Conservation (phyloP, 1,140 invertebrate species). For the Diachasmimorpha longicaudata region DNA sequence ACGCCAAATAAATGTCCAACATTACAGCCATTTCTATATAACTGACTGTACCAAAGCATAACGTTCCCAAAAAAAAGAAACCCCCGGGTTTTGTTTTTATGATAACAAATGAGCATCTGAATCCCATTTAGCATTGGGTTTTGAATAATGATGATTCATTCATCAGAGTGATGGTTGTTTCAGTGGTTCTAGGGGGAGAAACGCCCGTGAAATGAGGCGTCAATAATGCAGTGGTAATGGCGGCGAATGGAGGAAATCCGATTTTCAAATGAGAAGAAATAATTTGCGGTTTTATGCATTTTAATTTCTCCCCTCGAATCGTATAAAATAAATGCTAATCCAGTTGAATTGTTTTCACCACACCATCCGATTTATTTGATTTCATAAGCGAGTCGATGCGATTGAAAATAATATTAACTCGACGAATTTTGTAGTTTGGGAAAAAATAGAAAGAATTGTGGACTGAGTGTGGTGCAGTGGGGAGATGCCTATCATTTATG, state of each 20-base stretch:
- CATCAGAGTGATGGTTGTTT: background rate
- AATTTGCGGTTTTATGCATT: background rate
- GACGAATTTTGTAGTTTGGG: too few relatives aligned
- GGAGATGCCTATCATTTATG: too few relatives aligned
- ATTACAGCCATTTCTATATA: background rate
- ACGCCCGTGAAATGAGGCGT: background rate
- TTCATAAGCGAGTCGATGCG: too few relatives aligned
- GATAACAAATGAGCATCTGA: background rate
- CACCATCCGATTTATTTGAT: too few relatives aligned
- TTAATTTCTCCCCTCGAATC: background rate
- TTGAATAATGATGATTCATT: background rate
- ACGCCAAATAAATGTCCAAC: constrained; percentile 22
- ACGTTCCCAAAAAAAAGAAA: background rate
- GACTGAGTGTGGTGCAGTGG: too few relatives aligned
- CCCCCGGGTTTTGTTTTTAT: background rate
- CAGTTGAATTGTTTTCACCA: too few relatives aligned
- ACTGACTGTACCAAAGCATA: background rate
- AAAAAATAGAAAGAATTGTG: too few relatives aligned
- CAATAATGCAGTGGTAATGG: background rate
- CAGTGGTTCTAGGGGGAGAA: background rate
- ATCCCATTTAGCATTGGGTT: background rate
- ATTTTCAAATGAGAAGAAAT: background rate
- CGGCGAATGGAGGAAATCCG: background rate
- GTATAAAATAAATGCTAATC: too few relatives aligned
- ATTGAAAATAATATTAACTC: too few relatives aligned